These are phyloP conservation scores for Campylomormyrus tamandua DNA, from an alignment of 2,113 vertebrate genomes.

Conservation along the genomic window DNA sequence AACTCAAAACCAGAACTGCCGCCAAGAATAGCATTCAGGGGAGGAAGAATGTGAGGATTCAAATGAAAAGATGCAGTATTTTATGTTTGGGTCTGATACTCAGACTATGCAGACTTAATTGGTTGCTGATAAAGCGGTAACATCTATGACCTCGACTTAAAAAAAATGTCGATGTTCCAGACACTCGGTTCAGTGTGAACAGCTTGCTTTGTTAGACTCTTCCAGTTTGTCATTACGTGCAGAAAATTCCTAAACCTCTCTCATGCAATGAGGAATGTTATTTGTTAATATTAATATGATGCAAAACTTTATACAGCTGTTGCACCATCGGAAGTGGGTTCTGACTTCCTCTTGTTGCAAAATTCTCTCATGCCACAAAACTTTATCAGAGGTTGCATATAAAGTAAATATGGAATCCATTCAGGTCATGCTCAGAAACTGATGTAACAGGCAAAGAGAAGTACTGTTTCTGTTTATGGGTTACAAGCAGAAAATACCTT, in stretches of 20 bases:
- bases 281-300: not conserved
- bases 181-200: not conserved
- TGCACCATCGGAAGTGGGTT: not conserved
- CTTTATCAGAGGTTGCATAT: not conserved
- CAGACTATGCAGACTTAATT: not conserved
- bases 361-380: not conserved
- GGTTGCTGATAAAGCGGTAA: not conserved
- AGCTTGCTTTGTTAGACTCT: not conserved
- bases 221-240: not conserved
- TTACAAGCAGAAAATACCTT: not conserved
- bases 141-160: not conserved
- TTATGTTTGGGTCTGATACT: not conserved
- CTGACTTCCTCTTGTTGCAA: conserved; percentile 1
- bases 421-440: not conserved
- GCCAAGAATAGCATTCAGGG: not conserved
- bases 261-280: not conserved
- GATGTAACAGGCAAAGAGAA: not conserved
- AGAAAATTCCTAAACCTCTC: not conserved
- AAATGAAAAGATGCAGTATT: not conserved
- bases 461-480: not conserved
- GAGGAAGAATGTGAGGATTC: not conserved
- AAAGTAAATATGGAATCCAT: not conserved
- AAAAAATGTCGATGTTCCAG: not conserved
- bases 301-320: not conserved
- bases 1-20: not conserved